These are phyloP conservation scores for Egretta garzetta DNA, from an alignment of 2,113 vertebrate genomes.

Conservation along the genomic window DNA sequence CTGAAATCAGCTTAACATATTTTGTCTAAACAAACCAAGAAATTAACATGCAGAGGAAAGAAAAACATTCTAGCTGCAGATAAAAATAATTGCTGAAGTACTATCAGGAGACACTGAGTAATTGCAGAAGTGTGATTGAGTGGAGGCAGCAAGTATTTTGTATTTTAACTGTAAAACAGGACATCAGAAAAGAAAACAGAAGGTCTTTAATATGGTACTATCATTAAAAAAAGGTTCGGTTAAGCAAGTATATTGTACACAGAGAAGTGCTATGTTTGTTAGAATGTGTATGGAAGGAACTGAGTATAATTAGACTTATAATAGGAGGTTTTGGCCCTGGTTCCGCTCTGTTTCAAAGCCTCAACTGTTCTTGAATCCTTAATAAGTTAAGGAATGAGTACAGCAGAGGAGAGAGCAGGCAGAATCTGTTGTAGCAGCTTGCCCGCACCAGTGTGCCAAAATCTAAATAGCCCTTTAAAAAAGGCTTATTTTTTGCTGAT, in stretches of 20 bases:
- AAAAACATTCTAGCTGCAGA: constrained; percentile 46
- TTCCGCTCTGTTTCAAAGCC: constrained; percentile 34
- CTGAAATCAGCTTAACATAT: constrained; percentile 39
- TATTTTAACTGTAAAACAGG: constrained; percentile 28
- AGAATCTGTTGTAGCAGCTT: constrained; percentile 68
- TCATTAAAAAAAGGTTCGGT: constrained; percentile 32
- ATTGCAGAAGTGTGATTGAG: constrained; percentile 29
- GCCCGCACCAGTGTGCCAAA: constrained; percentile 53
- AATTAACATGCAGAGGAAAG: constrained; percentile 34
- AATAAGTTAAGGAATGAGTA: constrained; percentile 67
- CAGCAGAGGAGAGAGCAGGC: constrained; percentile 48
- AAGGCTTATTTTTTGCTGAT: constrained; percentile 58
- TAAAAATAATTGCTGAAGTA: constrained; percentile 59
- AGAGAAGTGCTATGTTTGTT: constrained; percentile 63
- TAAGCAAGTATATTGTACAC: constrained; percentile 45
- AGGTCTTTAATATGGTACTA: constrained; percentile 44
- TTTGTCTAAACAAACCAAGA: constrained; percentile 55
- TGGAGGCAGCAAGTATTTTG: constrained; percentile 46
- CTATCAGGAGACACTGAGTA: not conserved
- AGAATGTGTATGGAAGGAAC: constrained; percentile 43
- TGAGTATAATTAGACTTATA: constrained; percentile 62
- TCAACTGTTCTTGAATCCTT: constrained; percentile 69
- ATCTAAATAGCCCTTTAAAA: constrained; percentile 41
- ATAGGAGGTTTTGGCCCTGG: constrained; percentile 54
- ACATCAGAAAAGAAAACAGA: constrained; percentile 46